phyloP scores from a whole-genome alignment of 2,113 vertebrate genomes.

The Psilopogon haemacephalus region DNA sequence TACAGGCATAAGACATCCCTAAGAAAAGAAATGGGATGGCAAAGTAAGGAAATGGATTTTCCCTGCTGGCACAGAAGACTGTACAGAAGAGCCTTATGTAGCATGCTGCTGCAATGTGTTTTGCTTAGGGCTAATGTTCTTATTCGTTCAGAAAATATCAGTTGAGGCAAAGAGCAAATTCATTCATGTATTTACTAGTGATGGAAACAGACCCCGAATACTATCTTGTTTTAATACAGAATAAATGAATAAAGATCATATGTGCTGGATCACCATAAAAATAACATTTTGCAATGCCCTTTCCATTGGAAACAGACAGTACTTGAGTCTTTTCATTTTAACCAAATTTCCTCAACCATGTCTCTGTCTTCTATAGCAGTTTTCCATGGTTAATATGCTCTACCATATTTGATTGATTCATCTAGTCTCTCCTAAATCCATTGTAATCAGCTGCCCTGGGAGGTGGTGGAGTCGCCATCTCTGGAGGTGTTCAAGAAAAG shows the following conservation, averaged over 20 bases:
- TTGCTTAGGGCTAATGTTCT: not conserved
- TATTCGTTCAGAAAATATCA: slow-evolving; percentile 4
- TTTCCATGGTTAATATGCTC: slow-evolving; percentile 64
- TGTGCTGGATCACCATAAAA: not conserved
- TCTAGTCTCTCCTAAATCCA: slow-evolving; percentile 59
- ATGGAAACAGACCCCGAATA: not conserved
- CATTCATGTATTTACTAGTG: not conserved
- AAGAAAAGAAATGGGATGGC: not conserved
- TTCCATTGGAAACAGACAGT: not conserved
- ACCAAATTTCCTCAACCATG: not conserved
- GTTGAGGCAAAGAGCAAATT: not conserved
- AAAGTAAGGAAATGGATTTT: not conserved
- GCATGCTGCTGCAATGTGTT: not conserved
- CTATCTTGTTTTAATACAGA: not conserved
- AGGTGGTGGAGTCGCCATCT: no score
- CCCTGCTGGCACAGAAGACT: not conserved
- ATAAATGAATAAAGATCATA: not conserved
- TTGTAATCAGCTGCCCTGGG: no score
- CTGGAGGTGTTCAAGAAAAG: no score
- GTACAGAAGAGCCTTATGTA: not conserved
- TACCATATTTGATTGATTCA: slow-evolving; percentile 63
- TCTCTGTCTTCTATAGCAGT: not conserved
- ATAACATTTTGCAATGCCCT: not conserved
- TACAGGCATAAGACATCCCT: not conserved
- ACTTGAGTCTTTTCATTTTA: slow-evolving; percentile 22